A percentile compares a stretch with the other conserved stretches of the same genome.
Conservation (phyloP, 2,113 vertebrate genomes). For the Perca schrenkii region DNA sequence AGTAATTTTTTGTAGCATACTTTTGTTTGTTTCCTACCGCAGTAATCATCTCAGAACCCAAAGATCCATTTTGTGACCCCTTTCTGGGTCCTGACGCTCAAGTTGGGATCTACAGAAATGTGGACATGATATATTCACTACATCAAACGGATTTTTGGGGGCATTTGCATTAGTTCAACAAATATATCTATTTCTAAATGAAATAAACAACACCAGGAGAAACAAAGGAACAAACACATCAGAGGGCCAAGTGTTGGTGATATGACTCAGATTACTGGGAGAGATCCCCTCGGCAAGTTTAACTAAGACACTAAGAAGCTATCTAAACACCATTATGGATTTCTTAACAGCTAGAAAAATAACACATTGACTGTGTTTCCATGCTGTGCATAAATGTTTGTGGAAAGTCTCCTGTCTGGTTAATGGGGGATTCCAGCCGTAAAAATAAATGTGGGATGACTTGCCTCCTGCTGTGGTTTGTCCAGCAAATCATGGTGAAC, state of each 20-base stretch:
- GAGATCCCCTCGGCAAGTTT: not conserved
- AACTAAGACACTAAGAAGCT: slow-evolving; percentile 31
- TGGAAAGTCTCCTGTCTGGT: slow-evolving; percentile 52
- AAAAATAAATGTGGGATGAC: slow-evolving; percentile 61
- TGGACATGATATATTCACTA: not conserved
- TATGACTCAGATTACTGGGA: slow-evolving; percentile 32
- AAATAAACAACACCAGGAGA: not conserved
- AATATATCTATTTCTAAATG: not conserved
- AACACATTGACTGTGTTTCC: slow-evolving; percentile 42
- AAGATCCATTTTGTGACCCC: not conserved
- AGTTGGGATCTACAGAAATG: not conserved
- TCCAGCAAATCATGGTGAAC: slow-evolving; percentile 33
- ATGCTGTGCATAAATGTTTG: slow-evolving; percentile 61
- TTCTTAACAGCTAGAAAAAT: slow-evolving; percentile 55
- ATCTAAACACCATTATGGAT: slow-evolving; percentile 50
- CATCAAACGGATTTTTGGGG: not conserved
- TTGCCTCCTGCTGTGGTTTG: slow-evolving; percentile 56
- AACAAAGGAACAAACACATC: slow-evolving; percentile 6
- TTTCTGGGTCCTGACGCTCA: not conserved
- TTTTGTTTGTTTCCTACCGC: not conserved
- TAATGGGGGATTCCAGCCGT: slow-evolving; percentile 66
- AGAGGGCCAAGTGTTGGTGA: slow-evolving; percentile 21
- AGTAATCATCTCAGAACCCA: not conserved
- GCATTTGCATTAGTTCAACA: slow-evolving; percentile 7
- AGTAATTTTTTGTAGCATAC: not conserved